These are phyloP conservation scores for Chromis chromis DNA, from an alignment of 2,797 vertebrate genomes.

Conservation along the genomic window DNA sequence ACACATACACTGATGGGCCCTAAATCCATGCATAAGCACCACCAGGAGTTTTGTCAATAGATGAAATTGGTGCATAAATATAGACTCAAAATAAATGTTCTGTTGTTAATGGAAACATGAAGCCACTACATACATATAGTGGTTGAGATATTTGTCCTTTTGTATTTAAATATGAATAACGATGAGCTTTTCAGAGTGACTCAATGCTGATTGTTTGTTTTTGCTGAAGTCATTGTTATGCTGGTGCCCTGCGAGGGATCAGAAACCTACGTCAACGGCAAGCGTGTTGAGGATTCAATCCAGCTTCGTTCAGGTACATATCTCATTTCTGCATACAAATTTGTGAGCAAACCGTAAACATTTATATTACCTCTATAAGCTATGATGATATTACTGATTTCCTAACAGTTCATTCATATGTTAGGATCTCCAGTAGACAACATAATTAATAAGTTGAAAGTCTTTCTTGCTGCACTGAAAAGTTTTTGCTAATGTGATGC, in stretches of 20 bases:
- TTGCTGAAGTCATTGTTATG: conserved; percentile 90
- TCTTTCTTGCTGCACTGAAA: not conserved
- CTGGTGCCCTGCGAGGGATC: conserved; percentile 95
- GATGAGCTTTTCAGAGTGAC: conserved; percentile 8
- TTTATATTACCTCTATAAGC: not conserved
- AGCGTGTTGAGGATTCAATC: conserved; percentile 92
- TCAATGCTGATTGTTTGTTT: conserved; percentile 43
- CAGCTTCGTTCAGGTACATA: conserved; percentile 93
- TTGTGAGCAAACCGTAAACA: not conserved
- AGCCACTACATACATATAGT: not conserved
- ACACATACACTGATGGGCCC: not conserved
- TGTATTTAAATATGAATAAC: not conserved
- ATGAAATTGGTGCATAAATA: not conserved
- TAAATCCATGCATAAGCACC: not conserved
- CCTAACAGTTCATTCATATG: not conserved
- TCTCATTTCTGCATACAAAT: not conserved
- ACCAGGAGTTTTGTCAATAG: fast-evolving
- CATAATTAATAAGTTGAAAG: not conserved
- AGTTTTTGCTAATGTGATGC: not conserved
- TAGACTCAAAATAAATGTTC: conserved; percentile 1
- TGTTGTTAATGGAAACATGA: conserved; percentile 10
- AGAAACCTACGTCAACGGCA: conserved; percentile 98
- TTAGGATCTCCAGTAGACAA: not conserved
- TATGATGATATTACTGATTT: not conserved
- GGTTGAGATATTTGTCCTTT: not conserved